Evolutionary conservation across 2,888 invertebrate genomes (phyloP).

Genomic region (Trisateles emortualis): DNA sequence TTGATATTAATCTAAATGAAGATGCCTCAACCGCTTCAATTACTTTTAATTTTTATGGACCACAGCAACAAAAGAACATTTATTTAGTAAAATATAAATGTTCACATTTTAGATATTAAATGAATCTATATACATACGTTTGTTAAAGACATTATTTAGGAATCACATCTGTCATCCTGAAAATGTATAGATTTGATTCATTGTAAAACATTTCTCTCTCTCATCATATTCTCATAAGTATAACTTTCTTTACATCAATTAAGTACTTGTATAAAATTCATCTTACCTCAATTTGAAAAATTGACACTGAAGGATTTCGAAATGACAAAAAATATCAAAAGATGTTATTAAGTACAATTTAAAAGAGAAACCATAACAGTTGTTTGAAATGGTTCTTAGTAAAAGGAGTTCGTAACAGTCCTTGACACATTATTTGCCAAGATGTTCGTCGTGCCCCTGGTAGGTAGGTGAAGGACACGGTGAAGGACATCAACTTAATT

Average conservation of each 20-base stretch:
- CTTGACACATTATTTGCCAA: conserved; percentile 12
- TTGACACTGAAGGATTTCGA: no score
- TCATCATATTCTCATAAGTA: no score
- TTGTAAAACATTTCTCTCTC: no score
- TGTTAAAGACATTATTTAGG: no score
- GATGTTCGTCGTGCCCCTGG: conserved; percentile 13
- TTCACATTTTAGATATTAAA: background rate
- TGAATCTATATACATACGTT: no score
- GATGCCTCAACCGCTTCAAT: conserved; percentile 20
- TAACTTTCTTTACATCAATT: no score
- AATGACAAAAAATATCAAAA: no score
- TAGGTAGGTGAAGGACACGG: background rate
- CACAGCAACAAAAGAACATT: background rate
- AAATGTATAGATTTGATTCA: no score
- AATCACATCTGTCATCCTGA: no score
- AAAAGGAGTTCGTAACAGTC: conserved; percentile 26
- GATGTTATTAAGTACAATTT: background rate
- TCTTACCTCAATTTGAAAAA: no score
- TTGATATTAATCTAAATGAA: conserved; percentile 50
- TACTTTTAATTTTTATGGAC: conserved; percentile 14
- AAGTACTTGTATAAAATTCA: no score
- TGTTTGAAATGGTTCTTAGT: conserved; percentile 24
- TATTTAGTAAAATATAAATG: background rate
- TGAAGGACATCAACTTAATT: conserved; percentile 13
- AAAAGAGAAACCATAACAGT: conserved; percentile 8